A percentile compares a stretch with the other conserved stretches of the same genome.
phyloP scores from a whole-genome alignment of 2,797 vertebrate species.

The Threskiornis aethiopicus region DNA sequence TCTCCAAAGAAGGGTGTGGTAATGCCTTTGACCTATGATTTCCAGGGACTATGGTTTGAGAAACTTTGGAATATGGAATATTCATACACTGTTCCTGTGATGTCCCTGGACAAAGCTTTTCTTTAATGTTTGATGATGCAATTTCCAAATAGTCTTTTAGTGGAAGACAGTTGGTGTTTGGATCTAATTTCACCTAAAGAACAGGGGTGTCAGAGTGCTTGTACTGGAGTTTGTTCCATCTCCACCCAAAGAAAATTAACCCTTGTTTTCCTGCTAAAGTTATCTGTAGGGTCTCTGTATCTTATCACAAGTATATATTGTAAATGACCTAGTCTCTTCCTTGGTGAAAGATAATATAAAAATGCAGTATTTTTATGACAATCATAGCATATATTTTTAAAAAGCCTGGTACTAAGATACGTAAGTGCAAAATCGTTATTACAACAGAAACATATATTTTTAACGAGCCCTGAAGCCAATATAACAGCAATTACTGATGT shows the following conservation, averaged over 20 bases:
- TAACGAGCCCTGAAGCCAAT: neutral
- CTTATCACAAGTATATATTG: neutral
- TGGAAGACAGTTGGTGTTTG: neutral
- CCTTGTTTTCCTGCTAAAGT: neutral
- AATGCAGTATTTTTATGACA: neutral
- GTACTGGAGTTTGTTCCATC: neutral
- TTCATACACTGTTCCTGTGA: neutral
- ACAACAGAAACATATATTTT: neutral
- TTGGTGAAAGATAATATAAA: neutral
- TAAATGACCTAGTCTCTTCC: neutral
- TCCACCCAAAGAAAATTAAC: neutral
- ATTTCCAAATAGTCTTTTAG: neutral
- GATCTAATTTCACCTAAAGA: neutral
- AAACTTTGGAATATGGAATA: neutral
- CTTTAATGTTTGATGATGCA: neutral
- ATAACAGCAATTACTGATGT: neutral
- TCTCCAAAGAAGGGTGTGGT: neutral
- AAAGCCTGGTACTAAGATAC: neutral
- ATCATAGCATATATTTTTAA: neutral
- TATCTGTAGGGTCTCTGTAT: neutral
- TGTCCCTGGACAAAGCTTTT: neutral
- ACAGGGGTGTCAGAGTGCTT: neutral
- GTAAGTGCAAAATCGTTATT: neutral
- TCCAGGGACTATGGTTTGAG: neutral
- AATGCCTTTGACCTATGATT: neutral